Evolutionary conservation across 92 coral and sea anemone species (phyloP).

Genomic region (Parazoanthus atlanticus): DNA sequence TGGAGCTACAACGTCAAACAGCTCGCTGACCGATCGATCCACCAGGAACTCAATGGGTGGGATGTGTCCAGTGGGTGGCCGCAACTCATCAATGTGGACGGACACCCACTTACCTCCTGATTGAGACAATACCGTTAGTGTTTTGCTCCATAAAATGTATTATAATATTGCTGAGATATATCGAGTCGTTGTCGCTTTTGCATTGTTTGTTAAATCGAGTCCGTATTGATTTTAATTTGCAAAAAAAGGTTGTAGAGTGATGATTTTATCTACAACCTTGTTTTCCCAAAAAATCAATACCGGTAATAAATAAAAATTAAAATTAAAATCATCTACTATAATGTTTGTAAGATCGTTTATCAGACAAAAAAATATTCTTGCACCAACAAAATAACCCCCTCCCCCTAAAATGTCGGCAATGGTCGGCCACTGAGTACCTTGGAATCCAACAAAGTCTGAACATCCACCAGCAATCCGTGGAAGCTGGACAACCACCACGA

Average conservation of each 20-base stretch:
- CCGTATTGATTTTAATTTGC: no score
- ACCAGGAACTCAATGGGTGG: conserved; percentile 60
- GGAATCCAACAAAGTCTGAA: conserved; percentile 29
- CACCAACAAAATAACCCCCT: no score
- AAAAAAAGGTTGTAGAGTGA: no score
- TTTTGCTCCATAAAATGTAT: not conserved
- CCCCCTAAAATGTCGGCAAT: no score
- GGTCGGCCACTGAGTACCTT: conserved; percentile 28
- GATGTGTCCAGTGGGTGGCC: conserved; percentile 42
- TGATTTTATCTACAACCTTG: no score
- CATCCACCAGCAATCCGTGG: conserved; percentile 51
- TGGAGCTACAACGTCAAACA: conserved; percentile 62
- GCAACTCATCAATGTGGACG: conserved; percentile 43
- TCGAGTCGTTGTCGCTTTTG: no score
- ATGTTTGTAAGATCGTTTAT: no score
- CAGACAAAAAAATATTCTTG: no score
- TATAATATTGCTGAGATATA: not conserved
- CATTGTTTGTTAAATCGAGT: not conserved
- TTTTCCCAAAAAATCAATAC: no score
- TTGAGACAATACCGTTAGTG: not conserved
- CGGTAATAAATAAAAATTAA: no score
- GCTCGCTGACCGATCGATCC: conserved; percentile 75
- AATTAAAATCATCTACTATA: no score
- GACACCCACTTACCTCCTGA: conserved; percentile 68
- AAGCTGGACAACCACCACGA: conserved; percentile 72